Evolutionary conservation across 2,113 vertebrate species (phyloP).

Genomic region (Ariopsis seemanni): DNA sequence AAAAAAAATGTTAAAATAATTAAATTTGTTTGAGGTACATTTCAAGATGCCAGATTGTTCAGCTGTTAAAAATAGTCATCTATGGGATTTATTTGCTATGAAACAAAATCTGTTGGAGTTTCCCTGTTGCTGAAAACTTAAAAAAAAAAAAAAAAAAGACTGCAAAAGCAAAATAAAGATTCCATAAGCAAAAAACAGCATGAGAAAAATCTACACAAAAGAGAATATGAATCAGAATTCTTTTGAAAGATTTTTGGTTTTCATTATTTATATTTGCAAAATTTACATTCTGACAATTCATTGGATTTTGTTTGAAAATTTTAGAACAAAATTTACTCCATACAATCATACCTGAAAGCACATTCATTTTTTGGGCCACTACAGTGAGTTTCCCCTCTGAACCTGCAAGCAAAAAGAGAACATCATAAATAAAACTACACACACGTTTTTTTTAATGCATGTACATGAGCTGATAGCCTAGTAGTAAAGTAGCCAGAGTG

Average conservation of each 20-base stretch:
- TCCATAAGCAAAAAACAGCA: background rate
- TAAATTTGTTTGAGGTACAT: too few species aligned
- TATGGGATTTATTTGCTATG: too few species aligned
- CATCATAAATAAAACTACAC: background rate
- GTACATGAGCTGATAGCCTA: too few species aligned
- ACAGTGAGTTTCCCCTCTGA: slow-evolving; percentile 94
- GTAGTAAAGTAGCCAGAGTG: too few species aligned
- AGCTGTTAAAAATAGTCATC: too few species aligned
- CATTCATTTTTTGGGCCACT: slow-evolving; percentile 92
- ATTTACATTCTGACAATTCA: background rate
- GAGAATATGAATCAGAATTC: background rate
- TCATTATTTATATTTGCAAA: background rate
- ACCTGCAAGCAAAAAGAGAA: slow-evolving; percentile 67
- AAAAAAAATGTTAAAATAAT: too few species aligned
- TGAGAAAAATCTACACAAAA: background rate
- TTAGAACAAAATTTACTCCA: background rate
- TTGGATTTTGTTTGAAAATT: background rate
- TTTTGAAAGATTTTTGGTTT: background rate
- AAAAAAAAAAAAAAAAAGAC: background rate
- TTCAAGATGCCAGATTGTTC: too few species aligned
- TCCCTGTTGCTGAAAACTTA: background rate
- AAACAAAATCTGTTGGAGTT: background rate
- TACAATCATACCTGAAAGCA: slow-evolving; percentile 85
- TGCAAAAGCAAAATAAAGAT: background rate
- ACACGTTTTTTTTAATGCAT: too few species aligned